Percentiles rank a stretch among this genome's conserved stretches.
Evolutionary conservation across 2,888 invertebrate species (phyloP).

Genomic region (Matsumyia berberina): DNA sequence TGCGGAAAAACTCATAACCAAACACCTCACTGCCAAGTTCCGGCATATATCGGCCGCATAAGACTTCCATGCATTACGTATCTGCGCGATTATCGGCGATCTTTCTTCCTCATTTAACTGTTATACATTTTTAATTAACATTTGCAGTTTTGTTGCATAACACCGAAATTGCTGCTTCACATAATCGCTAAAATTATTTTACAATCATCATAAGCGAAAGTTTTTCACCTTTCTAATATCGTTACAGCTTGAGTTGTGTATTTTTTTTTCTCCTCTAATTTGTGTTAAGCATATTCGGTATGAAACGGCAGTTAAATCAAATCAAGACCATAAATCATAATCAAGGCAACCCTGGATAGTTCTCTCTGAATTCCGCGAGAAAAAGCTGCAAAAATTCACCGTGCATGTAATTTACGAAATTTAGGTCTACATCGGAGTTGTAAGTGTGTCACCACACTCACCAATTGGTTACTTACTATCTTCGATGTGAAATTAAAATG

Average conservation of each 20-base stretch:
- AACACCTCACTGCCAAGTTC: too few relatives aligned
- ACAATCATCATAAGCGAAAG: slow-evolving; percentile 43
- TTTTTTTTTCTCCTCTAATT: neutral
- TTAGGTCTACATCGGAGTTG: slow-evolving; percentile 35
- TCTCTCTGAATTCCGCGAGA: neutral
- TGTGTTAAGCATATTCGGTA: slow-evolving; percentile 1
- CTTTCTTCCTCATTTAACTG: neutral
- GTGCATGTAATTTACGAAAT: slow-evolving; percentile 31
- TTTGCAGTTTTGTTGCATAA: slow-evolving; percentile 51
- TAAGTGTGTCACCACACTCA: slow-evolving; percentile 61
- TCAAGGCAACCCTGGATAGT: neutral
- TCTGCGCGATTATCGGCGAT: neutral
- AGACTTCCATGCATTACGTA: slow-evolving; percentile 4
- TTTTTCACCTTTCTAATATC: slow-evolving; percentile 36
- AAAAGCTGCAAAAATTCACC: slow-evolving; percentile 12
- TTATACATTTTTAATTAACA: slow-evolving; percentile 29
- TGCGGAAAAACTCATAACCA: too few relatives aligned
- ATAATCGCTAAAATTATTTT: slow-evolving; percentile 3
- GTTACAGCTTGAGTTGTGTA: slow-evolving; percentile 19
- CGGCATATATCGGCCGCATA: neutral
- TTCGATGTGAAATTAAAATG: slow-evolving; percentile 59
- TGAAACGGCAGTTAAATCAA: neutral
- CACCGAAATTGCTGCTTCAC: slow-evolving; percentile 18
- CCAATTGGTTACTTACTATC: slow-evolving; percentile 57
- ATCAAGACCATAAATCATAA: slow-evolving; percentile 13